Percentiles rank a stretch among this genome's conserved stretches.
Conservation (phyloP, 2,113 vertebrate genomes). For the Aldabrachelys gigantea region DNA sequence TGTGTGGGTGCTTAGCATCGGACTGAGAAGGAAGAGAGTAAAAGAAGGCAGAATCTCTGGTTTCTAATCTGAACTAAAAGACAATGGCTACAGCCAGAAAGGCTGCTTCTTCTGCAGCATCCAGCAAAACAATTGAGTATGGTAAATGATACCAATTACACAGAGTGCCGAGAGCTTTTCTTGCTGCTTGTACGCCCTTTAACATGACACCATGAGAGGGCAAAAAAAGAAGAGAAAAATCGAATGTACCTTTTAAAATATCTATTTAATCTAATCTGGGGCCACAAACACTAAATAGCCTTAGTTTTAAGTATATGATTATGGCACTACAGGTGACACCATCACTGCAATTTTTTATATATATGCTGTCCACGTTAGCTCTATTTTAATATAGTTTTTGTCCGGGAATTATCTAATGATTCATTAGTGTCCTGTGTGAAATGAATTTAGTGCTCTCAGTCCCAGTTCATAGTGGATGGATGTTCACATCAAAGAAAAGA, state of each 20-base stretch:
- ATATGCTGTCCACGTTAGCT: not conserved
- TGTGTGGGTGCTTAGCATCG: not conserved
- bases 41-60: not conserved
- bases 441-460: not conserved
- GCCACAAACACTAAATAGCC: not conserved
- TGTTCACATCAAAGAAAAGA: constrained; percentile 32
- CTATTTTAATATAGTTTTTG: not conserved
- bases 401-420: constrained; percentile 25
- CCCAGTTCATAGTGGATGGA: not conserved
- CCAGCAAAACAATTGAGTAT: not conserved
- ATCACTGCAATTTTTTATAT: not conserved
- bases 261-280: not conserved
- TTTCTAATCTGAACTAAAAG: constrained; percentile 1
- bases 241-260: not conserved
- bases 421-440: constrained; percentile 43
- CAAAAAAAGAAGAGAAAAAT: not conserved
- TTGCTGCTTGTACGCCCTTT: constrained; percentile 3
- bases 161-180: not conserved
- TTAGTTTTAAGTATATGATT: not conserved
- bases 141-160: not conserved
- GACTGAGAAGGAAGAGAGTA: not conserved
- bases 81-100: not conserved
- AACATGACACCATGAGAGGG: not conserved
- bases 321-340: not conserved
- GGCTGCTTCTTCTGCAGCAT: not conserved